Evolutionary conservation across 2,113 vertebrate genomes (phyloP).

Genomic region (Lates calcarifer): DNA sequence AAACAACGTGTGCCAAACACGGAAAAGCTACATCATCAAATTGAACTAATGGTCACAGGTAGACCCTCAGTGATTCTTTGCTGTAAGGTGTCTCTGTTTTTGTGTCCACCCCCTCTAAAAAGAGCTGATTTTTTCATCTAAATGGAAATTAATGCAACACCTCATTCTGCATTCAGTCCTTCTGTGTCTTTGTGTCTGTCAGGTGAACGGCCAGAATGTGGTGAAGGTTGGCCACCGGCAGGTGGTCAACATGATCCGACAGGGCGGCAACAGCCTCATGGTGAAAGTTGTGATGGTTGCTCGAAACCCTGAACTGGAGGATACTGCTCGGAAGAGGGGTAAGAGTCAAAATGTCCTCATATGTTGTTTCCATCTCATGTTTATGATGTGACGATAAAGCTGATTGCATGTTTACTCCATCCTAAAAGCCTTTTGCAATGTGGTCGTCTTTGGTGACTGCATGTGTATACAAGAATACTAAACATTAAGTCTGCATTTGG

Average conservation of each 20-base stretch:
- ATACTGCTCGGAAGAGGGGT: constrained; percentile 91
- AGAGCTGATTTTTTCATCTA: not conserved
- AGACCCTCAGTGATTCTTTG: not conserved
- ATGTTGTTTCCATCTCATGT: constrained; percentile 25
- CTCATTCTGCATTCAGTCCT: not conserved
- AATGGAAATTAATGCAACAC: not conserved
- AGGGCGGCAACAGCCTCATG: constrained; percentile 94
- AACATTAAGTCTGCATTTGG: constrained; percentile 72
- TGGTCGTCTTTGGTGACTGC: constrained; percentile 59
- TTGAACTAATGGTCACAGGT: not conserved
- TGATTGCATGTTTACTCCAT: constrained; percentile 62
- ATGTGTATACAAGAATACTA: constrained; percentile 66
- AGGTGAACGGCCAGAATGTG: constrained; percentile 94
- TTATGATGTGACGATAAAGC: constrained; percentile 39
- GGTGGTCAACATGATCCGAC: constrained; percentile 96
- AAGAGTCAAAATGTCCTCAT: constrained; percentile 32
- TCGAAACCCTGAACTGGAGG: constrained; percentile 92
- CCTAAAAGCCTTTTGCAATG: constrained; percentile 38
- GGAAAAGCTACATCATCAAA: not conserved
- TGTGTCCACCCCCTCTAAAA: not conserved
- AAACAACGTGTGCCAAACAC: not conserved
- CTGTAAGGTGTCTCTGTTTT: not conserved
- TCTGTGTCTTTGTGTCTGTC: constrained; percentile 23
- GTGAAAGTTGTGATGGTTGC: constrained; percentile 97
- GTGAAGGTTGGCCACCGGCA: constrained; percentile 95